Base-by-base conservation (phyloP, 2,113 vertebrate genomes). In the Sorex araneus region DNA sequence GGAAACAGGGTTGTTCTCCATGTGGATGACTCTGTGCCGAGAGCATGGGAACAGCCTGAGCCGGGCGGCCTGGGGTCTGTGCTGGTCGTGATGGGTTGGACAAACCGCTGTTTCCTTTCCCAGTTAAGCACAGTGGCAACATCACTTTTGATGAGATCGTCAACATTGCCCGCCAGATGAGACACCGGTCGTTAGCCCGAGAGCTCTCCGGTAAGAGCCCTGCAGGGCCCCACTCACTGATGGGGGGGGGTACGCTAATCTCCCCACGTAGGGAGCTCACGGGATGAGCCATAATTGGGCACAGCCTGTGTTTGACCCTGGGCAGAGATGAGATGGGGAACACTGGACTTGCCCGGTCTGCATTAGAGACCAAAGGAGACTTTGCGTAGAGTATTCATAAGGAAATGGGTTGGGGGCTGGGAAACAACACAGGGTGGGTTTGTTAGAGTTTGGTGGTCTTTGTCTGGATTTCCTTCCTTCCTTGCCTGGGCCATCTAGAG, bases 51-150 rank as follows among this genome's bases (percentile, higher is more conserved):
- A 96, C 89, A 95, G 19, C 19, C 9, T 19, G 0, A 19, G 64
- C 2, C 25, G 15, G 30, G 1, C 0, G 0, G 0, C 1, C 25
- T 0, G 19, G 0, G 1, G 15, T 70, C 32, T 27, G 30, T 27
- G 2, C 34, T 12, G 27, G 3, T 30, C 18, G 36, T 7, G 0
- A 34, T 7, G 0, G 4, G 0, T 5, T 67, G 10, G 54, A 89
- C 0, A 74, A 0, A 18, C 25, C 16, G 82, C 71, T 23, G 12
- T 3, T 10, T 34, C 64, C 9, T 34, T 70, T 34, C 10, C 63
- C 95, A 99, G 99, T 99, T 76, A 99, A 99, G 94, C 99, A 99
- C 98, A 99, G 97, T 0, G 99, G 99, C 74, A 99, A 98, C 0
- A 97, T 99, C 95, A 97, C 97, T 88, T 99, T 99, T 0, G 99